These are phyloP conservation scores for Odocoileus virginianus DNA, from an alignment of 2,113 vertebrate species.

Conservation along the genomic window DNA sequence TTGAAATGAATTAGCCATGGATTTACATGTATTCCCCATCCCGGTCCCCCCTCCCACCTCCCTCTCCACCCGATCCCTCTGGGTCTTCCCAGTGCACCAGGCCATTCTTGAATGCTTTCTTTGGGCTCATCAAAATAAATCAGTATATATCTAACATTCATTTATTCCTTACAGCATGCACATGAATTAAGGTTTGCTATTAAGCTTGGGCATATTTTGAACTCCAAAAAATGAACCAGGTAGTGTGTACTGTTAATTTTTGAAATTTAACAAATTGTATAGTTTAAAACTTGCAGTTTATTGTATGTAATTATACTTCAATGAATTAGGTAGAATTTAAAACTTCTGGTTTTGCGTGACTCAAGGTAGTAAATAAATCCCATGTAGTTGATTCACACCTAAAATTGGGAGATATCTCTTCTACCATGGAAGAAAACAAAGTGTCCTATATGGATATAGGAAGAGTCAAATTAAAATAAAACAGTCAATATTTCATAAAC, in stretches of 20 bases:
- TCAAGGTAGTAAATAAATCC: background rate
- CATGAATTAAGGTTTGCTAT: background rate
- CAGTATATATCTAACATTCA: background rate
- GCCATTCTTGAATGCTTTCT: background rate
- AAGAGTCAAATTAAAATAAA: background rate
- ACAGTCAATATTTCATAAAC: background rate
- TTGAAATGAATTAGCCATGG: no score
- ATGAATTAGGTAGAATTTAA: background rate
- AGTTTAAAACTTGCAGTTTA: background rate
- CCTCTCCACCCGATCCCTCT: no score
- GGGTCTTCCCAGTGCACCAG: no score
- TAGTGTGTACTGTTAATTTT: background rate
- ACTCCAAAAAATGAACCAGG: background rate
- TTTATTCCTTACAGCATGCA: background rate
- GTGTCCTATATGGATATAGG: background rate
- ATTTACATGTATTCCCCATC: no score
- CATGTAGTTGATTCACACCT: background rate
- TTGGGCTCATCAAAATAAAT: background rate
- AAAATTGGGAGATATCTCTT: background rate
- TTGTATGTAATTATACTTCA: background rate
- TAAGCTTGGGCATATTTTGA: background rate
- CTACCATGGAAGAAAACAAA: background rate
- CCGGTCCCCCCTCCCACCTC: no score
- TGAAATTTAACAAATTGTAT: background rate
- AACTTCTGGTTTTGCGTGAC: background rate